These are phyloP conservation scores for Pammene aurita DNA, from an alignment of 2,888 invertebrate species.

Conservation along the genomic window DNA sequence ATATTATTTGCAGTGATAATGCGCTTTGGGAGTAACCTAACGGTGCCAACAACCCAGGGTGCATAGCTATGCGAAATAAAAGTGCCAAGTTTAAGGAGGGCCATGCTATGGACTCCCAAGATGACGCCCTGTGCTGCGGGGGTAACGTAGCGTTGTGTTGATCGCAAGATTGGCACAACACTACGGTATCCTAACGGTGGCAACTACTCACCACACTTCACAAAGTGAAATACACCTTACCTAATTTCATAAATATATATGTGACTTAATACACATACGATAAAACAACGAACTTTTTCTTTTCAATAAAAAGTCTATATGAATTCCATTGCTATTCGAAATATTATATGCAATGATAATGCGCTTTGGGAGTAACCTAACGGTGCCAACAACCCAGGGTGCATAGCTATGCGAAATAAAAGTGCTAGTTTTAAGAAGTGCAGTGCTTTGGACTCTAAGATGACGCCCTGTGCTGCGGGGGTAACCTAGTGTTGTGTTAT, in stretches of 20 bases:
- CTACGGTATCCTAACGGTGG: constrained; percentile 29
- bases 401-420: not conserved
- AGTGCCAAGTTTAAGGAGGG: constrained; percentile 14
- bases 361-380: constrained; percentile 21
- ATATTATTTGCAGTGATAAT: no score
- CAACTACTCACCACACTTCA: constrained; percentile 19
- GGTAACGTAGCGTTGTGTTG: constrained; percentile 6
- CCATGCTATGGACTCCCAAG: constrained; percentile 9
- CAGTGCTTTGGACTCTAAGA: constrained; percentile 8
- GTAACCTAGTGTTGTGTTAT: constrained; percentile 7
- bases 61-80: constrained; percentile 3
- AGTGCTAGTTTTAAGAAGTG: constrained; percentile 17
- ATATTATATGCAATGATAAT: not conserved
- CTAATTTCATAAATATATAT: not conserved
- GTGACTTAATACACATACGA: no score
- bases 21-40: no score
- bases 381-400: constrained; percentile 22
- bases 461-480: constrained; percentile 3
- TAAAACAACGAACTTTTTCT: no score
- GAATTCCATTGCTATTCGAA: not conserved
- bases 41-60: no score
- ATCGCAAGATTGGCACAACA: not conserved
- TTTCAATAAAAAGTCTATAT: not conserved
- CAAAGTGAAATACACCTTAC: no score
- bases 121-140: constrained; percentile 2